Evolutionary conservation across 2,113 vertebrate species (phyloP), one percentile per base, ranked within the genome.

Genomic region (Menura novaehollandiae): DNA sequence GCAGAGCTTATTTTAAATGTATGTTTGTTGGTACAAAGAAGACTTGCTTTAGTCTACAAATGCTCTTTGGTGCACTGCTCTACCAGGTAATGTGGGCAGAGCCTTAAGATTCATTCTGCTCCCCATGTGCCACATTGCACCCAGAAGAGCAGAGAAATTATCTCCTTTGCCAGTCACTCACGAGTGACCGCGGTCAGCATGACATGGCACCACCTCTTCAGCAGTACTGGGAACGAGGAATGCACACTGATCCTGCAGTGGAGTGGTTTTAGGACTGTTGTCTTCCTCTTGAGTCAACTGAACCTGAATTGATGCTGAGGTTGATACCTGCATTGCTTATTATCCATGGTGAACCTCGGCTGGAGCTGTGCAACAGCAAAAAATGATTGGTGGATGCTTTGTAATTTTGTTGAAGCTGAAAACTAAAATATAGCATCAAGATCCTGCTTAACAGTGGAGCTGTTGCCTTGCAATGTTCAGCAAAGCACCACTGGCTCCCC

Each of bases 271-370:
- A 60, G 16, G 21, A 37, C 19, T 1, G 1, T 47, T 41, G 13
- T 71, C 75, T 82, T 71, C 26, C n/a, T 74, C 35, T 85, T 2
- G 1, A 73, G 62, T 33, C 33, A 41, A 13, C 19, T 79, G 30
- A 64, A 49, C 33, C 39, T 62, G 41, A 41, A 51, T 5, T 1
- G 2, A 27, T 60, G 32, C 15, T 0, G 4, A 24, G 44, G 41
- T 35, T 67, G 35, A 26, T 63, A 56, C 13, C 5, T 14, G 4
- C 3, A 0, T 49, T 83, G 27, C 32, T 73, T 53, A 11, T 44
- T 78, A 21, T 15, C 43, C 0, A 0, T 7, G 4, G 39, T 72
- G 58, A 90, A 43, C 33, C 17, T 66, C 0, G 0, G 7, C 0
- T 69, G 63, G 26, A 84, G 11, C 27, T 68, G 11, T 3, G 2